These are phyloP conservation scores for Diploptera punctata DNA, from an alignment of 2,888 invertebrate species.

Conservation along the genomic window DNA sequence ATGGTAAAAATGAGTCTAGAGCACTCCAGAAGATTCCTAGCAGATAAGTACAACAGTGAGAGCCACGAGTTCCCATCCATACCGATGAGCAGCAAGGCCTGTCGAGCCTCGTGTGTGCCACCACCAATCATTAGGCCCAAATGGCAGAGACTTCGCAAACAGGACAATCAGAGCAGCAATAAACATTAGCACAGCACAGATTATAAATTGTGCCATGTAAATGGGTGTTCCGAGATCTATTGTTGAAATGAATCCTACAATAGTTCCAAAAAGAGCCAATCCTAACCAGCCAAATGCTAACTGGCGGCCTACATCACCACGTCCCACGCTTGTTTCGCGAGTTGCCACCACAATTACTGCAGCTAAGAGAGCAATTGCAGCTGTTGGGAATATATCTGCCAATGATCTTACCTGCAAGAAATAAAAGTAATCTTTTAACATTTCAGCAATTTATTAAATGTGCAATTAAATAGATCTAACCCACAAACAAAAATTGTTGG, in stretches of 20 bases:
- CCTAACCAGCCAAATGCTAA: conserved; percentile 78
- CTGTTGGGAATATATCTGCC: conserved; percentile 79
- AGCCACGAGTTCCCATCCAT: conserved; percentile 72
- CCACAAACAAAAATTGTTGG: too few species aligned
- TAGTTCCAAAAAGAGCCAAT: conserved; percentile 71
- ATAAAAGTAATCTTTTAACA: too few species aligned
- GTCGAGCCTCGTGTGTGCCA: conserved; percentile 68
- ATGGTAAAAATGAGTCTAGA: conserved; percentile 77
- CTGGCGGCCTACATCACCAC: conserved; percentile 81
- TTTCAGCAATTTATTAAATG: too few species aligned
- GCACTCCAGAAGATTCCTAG: conserved; percentile 82
- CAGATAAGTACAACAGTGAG: conserved; percentile 71
- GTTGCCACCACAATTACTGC: conserved; percentile 84
- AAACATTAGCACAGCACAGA: conserved; percentile 63
- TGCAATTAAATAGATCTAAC: too few species aligned
- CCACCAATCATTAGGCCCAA: conserved; percentile 80
- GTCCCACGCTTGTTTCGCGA: conserved; percentile 78
- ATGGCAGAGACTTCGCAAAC: conserved; percentile 57
- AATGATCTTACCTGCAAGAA: conserved; percentile 62
- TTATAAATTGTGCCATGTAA: conserved; percentile 63
- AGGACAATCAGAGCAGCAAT: conserved; percentile 67
- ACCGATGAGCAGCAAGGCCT: conserved; percentile 1
- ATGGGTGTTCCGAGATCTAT: conserved; percentile 48
- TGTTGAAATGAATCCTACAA: conserved; percentile 54
- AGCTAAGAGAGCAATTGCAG: conserved; percentile 72